Base-by-base conservation (phyloP, 92 coral and sea anemone species). In the Siderastrea radians region DNA sequence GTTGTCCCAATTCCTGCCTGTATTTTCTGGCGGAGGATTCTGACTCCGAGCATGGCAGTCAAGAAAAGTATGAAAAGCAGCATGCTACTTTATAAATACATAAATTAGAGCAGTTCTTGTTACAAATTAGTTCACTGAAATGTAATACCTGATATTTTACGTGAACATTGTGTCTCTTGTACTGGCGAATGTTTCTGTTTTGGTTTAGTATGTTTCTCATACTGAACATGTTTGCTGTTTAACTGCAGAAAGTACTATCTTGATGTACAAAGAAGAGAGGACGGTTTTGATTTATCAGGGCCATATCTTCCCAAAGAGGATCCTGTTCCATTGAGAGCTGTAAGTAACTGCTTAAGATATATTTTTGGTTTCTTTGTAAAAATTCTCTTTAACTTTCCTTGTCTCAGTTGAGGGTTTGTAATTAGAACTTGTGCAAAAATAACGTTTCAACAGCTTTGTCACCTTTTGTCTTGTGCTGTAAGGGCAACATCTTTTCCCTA, bases 221-320 rank as follows among this genome's bases (percentile, higher is more conserved):
- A 26, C 38, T 26, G 38, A 26, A 26, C 38, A 26, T 26, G 38
- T 26, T 26, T 72, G 68, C 49, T 61, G 49, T 49, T 11, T 57
- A 66, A 38, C 64, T 55, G 12, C 47, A 97, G 99, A 85, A 95
- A 96, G 90, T 98, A 95, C 88, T 98, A 98, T 71, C 90, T 98
- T 72, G 99, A 98, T 85, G 92, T 98, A 53, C 95, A 90, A 69
- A 79, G 99, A 69, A 79, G 98, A 91, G 99, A 98, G 86, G 99
- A 98, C 88, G 98, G 93, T 47, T 98, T 98, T 96, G 99, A 98
- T 78, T 82, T 98, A 54, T 86, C 96, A 53, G 99, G 99, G 5
- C 99, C 99, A 44, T 91, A 77, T 66, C 92, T 90, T 49, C 99
- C 99, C 1, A 83, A 80, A 75, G 97, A 89, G 55, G 98, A 98